Conservation (phyloP, 2,797 vertebrate species). For the Dendrocincla tyrannina region DNA sequence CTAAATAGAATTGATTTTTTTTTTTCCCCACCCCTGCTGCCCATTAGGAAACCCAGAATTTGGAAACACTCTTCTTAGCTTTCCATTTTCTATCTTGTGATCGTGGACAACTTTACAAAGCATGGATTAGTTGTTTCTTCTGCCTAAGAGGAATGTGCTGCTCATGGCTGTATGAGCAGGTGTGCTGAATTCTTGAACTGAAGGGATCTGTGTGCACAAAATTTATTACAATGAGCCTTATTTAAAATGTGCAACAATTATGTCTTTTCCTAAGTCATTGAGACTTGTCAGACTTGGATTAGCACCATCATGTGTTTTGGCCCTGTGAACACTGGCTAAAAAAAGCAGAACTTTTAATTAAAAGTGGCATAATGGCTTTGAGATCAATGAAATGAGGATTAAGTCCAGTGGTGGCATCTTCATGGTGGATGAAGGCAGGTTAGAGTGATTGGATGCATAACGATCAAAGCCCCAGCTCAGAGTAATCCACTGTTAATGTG, state of each 20-base stretch:
- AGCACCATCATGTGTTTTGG: neutral
- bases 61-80: neutral
- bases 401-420: neutral
- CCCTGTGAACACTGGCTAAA: neutral
- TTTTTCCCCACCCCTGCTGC: rapidly evolving
- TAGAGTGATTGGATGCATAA: neutral
- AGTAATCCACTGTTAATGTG: neutral
- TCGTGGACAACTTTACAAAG: neutral
- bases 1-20: neutral
- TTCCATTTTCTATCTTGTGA: neutral
- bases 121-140: neutral
- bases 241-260: neutral
- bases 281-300: neutral
- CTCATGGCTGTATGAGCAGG: neutral
- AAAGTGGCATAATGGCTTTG: neutral
- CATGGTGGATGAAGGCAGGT: neutral
- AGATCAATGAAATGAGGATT: neutral
- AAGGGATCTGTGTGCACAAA: neutral
- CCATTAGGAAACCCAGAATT: neutral
- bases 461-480: neutral
- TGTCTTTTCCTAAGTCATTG: neutral
- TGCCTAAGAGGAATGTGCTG: neutral
- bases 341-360: neutral
- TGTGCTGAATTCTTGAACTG: neutral
- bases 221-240: neutral